phyloP scores from a whole-genome alignment of 2,888 invertebrate species.

The Ligdia adustata region DNA sequence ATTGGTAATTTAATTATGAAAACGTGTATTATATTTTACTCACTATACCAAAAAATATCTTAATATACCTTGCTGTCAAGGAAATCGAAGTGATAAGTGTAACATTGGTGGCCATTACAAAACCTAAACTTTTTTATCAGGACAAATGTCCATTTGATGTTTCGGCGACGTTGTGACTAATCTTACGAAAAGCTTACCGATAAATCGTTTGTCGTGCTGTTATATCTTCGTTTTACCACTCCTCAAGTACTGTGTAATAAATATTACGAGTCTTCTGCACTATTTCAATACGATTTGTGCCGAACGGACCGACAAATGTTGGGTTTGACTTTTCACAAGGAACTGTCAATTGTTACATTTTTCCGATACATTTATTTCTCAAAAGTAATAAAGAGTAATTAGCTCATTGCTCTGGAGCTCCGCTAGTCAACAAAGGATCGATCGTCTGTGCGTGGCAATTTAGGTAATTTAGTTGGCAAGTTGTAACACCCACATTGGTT shows the following conservation, averaged over 20 bases:
- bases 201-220: slow-evolving; percentile 63
- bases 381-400: slow-evolving; percentile 35
- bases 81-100: slow-evolving; percentile 74
- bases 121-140: slow-evolving; percentile 83
- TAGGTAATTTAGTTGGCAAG: slow-evolving; percentile 56
- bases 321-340: slow-evolving; percentile 76
- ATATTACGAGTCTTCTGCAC: slow-evolving; percentile 52
- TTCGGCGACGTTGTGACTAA: slow-evolving; percentile 84
- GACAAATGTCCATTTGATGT: slow-evolving; percentile 84
- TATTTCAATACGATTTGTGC: slow-evolving; percentile 68
- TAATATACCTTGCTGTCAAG: slow-evolving; percentile 48
- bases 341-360: slow-evolving; percentile 78
- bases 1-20: slow-evolving; percentile 72
- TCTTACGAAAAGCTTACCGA: slow-evolving; percentile 63
- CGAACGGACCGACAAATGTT: slow-evolving; percentile 75
- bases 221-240: slow-evolving; percentile 53
- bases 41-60: slow-evolving; percentile 49
- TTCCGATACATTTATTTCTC: slow-evolving; percentile 62
- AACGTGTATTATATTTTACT: slow-evolving; percentile 60
- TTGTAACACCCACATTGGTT: slow-evolving; percentile 70
- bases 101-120: slow-evolving; percentile 84
- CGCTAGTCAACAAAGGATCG: slow-evolving; percentile 41
- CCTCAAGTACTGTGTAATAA: slow-evolving; percentile 53
- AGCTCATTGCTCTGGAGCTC: slow-evolving; percentile 34
- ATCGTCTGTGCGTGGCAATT: slow-evolving; percentile 50